A percentile compares a stretch with the other conserved stretches of the same genome.
These are phyloP conservation scores for Zootoca vivipara DNA, from an alignment of 2,113 vertebrate species.

Conservation along the genomic window DNA sequence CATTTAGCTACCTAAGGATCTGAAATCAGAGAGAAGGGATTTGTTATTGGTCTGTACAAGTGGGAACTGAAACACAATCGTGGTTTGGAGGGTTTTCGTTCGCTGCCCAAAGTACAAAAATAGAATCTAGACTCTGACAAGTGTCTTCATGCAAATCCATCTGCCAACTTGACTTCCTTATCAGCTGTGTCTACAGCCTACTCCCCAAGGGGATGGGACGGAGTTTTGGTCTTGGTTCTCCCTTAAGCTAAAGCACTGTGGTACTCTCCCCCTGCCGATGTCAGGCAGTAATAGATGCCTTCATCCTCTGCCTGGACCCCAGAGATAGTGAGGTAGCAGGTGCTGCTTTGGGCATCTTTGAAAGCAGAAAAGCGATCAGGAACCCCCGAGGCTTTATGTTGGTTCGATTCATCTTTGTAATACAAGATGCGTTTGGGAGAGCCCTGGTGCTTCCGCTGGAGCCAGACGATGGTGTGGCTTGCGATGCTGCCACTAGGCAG, in stretches of 20 bases:
- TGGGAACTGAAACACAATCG: too few relatives aligned
- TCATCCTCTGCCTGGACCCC: background rate
- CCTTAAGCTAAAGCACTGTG: background rate
- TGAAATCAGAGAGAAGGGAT: too few relatives aligned
- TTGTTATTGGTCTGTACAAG: too few relatives aligned
- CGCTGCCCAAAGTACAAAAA: background rate
- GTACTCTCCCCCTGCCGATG: background rate
- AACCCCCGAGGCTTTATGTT: background rate
- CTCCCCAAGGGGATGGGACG: background rate
- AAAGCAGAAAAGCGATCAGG: constrained; percentile 16
- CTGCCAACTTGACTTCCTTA: background rate
- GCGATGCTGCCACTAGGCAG: background rate
- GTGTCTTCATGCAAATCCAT: background rate
- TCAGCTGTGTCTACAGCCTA: background rate
- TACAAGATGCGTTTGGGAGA: background rate
- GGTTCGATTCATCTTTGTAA: background rate
- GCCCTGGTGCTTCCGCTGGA: background rate
- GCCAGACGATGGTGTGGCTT: background rate
- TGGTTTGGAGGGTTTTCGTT: too few relatives aligned
- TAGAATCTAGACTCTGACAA: background rate
- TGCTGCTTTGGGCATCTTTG: background rate
- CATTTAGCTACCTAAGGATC: too few relatives aligned
- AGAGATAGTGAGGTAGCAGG: constrained; percentile 14
- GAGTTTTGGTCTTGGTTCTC: background rate
- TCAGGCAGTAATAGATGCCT: background rate